Evolutionary conservation across 2,113 vertebrate species (phyloP).

Genomic region (Nibea albiflora): DNA sequence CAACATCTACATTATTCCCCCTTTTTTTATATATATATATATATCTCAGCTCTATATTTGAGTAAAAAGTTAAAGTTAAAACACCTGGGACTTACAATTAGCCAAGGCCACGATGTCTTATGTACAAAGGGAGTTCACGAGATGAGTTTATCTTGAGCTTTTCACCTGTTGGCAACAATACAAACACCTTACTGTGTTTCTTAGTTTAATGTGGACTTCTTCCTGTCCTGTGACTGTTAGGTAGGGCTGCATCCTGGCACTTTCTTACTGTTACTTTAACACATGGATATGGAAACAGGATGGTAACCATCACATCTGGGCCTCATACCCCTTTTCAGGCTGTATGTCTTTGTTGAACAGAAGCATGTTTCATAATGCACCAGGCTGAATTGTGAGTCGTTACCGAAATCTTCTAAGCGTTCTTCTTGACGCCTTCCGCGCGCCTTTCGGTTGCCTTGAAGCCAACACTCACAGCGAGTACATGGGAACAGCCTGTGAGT

Average conservation of each 20-base stretch:
- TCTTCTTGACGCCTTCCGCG: neutral
- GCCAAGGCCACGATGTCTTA: neutral
- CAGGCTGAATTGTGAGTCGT: neutral
- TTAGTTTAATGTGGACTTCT: neutral
- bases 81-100: neutral
- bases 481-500: neutral
- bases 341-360: slow-evolving; percentile 1
- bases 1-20: too few species aligned
- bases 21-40: too few species aligned
- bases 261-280: slow-evolving; percentile 1
- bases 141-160: too few species aligned
- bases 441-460: neutral
- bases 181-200: neutral
- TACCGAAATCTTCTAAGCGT: neutral
- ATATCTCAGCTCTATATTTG: neutral
- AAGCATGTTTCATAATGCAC: slow-evolving; percentile 34
- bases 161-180: too few species aligned
- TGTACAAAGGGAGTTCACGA: neutral
- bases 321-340: neutral
- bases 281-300: neutral
- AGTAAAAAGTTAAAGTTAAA: neutral
- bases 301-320: neutral
- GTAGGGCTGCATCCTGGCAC: neutral
- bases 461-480: neutral
- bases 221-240: neutral